Conservation (phyloP, 2,888 invertebrate species). For the Cataglyphis altisquamis region DNA sequence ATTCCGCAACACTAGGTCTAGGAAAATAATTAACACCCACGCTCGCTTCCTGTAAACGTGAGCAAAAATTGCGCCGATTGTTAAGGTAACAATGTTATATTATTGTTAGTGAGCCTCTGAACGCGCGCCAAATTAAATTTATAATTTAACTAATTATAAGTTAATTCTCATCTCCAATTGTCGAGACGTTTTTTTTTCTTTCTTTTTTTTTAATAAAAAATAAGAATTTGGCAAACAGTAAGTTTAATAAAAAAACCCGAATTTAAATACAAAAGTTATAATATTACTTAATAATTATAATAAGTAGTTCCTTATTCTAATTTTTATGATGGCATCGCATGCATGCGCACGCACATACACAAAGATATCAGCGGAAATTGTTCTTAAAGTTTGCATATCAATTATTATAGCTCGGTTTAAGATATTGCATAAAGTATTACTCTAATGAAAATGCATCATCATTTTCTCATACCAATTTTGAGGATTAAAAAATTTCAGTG, state of each 20-base stretch:
- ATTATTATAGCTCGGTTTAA: neutral
- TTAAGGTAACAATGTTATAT: conserved; percentile 38
- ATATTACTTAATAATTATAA: neutral
- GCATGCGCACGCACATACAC: too few relatives aligned
- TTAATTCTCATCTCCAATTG: neutral
- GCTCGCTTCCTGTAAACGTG: conserved; percentile 14
- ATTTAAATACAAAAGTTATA: neutral
- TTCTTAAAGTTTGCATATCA: neutral
- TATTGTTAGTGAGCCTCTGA: conserved; percentile 13
- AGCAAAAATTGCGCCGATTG: conserved; percentile 40
- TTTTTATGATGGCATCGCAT: conserved; percentile 4
- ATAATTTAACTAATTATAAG: neutral
- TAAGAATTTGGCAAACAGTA: neutral
- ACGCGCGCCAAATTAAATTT: neutral
- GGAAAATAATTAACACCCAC: conserved; percentile 51
- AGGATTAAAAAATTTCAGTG: neutral
- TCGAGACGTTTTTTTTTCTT: neutral
- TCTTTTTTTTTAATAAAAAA: neutral
- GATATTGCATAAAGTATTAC: neutral
- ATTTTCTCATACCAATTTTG: neutral
- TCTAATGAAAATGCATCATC: neutral
- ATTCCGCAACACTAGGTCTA: conserved; percentile 9
- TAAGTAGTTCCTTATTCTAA: neutral
- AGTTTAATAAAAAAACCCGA: neutral
- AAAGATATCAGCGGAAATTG: neutral